phyloP scores from a whole-genome alignment of 1,140 invertebrate genomes.

The Druon quercuslanigerum region DNA sequence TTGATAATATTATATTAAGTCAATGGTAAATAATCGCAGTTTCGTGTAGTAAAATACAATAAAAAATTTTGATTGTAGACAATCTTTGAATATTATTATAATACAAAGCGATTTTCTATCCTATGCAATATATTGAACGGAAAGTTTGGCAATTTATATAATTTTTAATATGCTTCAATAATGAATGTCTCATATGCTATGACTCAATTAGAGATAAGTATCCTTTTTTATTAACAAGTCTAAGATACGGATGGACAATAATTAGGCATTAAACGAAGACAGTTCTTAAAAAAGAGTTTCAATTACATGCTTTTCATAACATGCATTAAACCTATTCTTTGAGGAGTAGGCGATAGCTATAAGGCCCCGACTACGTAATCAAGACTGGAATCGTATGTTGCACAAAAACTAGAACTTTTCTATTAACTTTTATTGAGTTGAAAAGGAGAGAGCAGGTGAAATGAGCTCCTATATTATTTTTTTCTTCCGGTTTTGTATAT shows the following conservation, averaged over 20 bases:
- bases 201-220: no score
- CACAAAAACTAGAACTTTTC: background rate
- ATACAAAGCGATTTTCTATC: no score
- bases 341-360: background rate
- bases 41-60: no score
- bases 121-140: no score
- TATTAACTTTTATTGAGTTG: background rate
- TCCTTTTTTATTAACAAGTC: no score
- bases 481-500: background rate
- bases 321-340: slow-evolving; percentile 8
- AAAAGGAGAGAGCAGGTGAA: slow-evolving; percentile 21
- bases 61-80: no score
- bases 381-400: background rate
- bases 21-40: no score
- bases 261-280: background rate
- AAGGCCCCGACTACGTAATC: background rate
- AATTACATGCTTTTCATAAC: background rate
- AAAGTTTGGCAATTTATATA: no score
- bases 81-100: no score
- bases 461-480: background rate
- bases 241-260: background rate
- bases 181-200: no score
- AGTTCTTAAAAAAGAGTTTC: background rate
- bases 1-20: no score
- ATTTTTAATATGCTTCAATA: no score